A percentile compares a stretch with the other conserved stretches of the same genome.
These are phyloP conservation scores for Strix aluco DNA, from an alignment of 2,113 vertebrate genomes.

Conservation along the genomic window DNA sequence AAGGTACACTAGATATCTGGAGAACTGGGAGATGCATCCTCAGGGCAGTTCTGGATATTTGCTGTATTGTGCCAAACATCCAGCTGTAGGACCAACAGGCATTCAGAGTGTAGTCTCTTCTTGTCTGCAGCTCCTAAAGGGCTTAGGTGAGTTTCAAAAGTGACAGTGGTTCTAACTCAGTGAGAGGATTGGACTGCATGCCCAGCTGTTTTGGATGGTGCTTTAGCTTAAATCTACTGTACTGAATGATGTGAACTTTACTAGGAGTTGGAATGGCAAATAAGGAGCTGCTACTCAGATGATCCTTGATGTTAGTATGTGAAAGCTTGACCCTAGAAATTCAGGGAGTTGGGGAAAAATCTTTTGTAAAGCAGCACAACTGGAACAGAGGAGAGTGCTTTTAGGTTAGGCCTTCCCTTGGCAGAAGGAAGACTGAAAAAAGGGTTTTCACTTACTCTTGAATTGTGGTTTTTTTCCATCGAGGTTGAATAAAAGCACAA, in stretches of 20 bases:
- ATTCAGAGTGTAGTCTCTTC: background rate
- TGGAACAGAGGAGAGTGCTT: background rate
- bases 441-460: background rate
- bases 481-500: background rate
- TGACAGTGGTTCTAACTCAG: background rate
- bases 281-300: background rate
- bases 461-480: background rate
- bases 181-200: background rate
- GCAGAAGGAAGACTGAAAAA: background rate
- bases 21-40: background rate
- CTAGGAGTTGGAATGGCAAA: background rate
- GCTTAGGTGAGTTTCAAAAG: background rate
- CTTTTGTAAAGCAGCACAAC: background rate
- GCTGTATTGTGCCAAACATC: background rate
- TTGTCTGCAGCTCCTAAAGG: background rate
- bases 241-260: background rate
- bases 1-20: background rate
- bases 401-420: background rate
- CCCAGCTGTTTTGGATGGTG: background rate
- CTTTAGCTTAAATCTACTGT: background rate
- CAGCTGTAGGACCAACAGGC: background rate
- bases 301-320: background rate
- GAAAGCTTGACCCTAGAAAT: background rate
- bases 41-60: background rate
- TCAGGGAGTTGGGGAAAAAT: background rate